phyloP scores from a whole-genome alignment of 2,113 vertebrate genomes.

The Pantherophis guttatus region DNA sequence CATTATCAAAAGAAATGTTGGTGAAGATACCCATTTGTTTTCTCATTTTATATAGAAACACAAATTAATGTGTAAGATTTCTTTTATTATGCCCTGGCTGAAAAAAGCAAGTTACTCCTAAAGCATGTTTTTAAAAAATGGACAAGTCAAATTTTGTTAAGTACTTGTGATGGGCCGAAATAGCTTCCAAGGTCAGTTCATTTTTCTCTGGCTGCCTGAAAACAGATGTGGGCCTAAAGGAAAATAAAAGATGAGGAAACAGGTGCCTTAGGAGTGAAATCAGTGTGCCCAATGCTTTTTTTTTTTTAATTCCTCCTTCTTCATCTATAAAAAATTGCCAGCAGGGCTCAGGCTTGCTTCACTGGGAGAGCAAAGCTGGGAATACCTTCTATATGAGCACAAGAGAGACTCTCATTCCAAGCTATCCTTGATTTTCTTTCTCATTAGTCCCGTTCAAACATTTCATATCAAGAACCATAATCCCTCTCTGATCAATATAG shows the following conservation, averaged over 20 bases:
- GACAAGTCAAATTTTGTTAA: neutral
- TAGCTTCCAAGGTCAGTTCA: slow-evolving; percentile 6
- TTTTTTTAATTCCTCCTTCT: too few species aligned
- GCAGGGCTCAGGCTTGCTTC: neutral
- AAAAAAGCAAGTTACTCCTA: neutral
- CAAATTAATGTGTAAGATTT: neutral
- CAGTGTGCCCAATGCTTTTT: neutral
- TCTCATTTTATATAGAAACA: neutral
- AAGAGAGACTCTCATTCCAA: neutral
- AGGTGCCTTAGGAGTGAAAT: neutral
- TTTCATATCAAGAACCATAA: neutral
- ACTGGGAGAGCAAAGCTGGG: neutral
- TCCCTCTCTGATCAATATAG: neutral
- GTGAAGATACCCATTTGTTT: neutral
- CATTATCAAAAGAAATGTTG: neutral
- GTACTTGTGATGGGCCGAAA: slow-evolving; percentile 12
- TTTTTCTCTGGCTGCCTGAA: neutral
- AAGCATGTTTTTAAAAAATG: neutral
- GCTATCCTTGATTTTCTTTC: neutral
- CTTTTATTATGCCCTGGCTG: neutral
- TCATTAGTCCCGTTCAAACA: neutral
- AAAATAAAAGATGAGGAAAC: neutral
- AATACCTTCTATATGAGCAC: neutral
- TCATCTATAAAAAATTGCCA: neutral
- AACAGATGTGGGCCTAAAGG: neutral